These are phyloP conservation scores for Drosophila imparisetae DNA, from an alignment of 2,888 invertebrate genomes.

Conservation along the genomic window DNA sequence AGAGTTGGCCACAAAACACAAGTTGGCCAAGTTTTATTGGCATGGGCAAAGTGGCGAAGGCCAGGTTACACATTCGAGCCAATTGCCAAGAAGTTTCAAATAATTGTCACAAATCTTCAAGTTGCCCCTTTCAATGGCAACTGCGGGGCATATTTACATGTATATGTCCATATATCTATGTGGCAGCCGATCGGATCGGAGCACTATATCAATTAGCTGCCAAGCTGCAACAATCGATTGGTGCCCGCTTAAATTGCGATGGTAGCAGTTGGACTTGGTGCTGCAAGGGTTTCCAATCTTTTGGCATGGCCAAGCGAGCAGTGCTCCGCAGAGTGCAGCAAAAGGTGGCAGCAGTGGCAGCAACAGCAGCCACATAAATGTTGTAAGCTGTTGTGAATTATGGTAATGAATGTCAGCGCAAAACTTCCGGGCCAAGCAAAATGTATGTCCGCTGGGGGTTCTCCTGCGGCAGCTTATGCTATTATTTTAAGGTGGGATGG, in stretches of 20 bases:
- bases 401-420: constrained; percentile 79
- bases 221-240: background rate
- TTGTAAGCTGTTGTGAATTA: constrained; percentile 79
- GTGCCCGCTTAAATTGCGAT: background rate
- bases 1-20: background rate
- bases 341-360: constrained; percentile 16
- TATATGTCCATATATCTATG: no score
- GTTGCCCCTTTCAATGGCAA: constrained; percentile 53
- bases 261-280: background rate
- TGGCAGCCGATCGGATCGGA: background rate
- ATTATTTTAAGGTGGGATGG: constrained; percentile 22
- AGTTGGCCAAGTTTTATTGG: constrained; percentile 26
- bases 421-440: constrained; percentile 66
- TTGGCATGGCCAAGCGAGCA: background rate
- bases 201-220: background rate
- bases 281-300: background rate
- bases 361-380: constrained; percentile 72
- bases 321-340: background rate
- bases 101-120: constrained; percentile 75
- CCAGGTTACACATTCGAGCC: background rate
- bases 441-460: constrained; percentile 22
- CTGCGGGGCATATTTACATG: background rate
- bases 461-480: constrained; percentile 25
- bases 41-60: background rate
- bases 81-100: constrained; percentile 69